phyloP scores from a whole-genome alignment of 2,888 invertebrate species.

The Apodemia mormo region DNA sequence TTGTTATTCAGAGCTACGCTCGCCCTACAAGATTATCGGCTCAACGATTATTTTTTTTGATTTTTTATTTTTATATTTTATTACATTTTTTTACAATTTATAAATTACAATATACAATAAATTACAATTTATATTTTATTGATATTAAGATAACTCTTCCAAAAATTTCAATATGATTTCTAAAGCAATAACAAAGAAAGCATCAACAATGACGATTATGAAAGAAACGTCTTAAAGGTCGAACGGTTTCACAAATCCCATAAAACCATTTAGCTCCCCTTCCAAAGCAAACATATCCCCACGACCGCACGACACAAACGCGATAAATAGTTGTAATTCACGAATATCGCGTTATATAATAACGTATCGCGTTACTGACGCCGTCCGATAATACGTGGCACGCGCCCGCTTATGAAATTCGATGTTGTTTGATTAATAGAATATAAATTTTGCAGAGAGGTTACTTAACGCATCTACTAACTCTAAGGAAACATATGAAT shows the following conservation, averaged over 20 bases:
- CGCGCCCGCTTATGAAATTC: slow-evolving; percentile 73
- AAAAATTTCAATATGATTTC: neutral
- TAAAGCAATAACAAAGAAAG: slow-evolving; percentile 7
- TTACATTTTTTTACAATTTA: too few species aligned
- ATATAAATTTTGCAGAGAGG: slow-evolving; percentile 37
- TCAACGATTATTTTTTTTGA: too few species aligned
- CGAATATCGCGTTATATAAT: slow-evolving; percentile 41
- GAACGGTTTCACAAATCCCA: slow-evolving; percentile 55
- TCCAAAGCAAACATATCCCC: slow-evolving; percentile 54
- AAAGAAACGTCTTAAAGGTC: slow-evolving; percentile 27
- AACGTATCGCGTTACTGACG: slow-evolving; percentile 60
- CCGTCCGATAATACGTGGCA: slow-evolving; percentile 71
- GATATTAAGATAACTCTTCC: neutral
- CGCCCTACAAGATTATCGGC: too few species aligned
- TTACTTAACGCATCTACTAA: neutral
- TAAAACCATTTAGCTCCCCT: slow-evolving; percentile 48
- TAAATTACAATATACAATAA: too few species aligned
- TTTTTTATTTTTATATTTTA: too few species aligned
- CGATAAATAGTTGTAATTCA: slow-evolving; percentile 79
- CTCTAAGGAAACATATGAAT: too few species aligned
- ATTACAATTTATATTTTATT: too few species aligned
- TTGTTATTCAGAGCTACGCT: too few species aligned
- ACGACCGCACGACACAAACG: slow-evolving; percentile 48
- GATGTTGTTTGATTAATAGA: slow-evolving; percentile 50
- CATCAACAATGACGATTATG: slow-evolving; percentile 19